Evolutionary conservation across 1,140 invertebrate species (phyloP).

Genomic region (Atopsyche davidsoni): DNA sequence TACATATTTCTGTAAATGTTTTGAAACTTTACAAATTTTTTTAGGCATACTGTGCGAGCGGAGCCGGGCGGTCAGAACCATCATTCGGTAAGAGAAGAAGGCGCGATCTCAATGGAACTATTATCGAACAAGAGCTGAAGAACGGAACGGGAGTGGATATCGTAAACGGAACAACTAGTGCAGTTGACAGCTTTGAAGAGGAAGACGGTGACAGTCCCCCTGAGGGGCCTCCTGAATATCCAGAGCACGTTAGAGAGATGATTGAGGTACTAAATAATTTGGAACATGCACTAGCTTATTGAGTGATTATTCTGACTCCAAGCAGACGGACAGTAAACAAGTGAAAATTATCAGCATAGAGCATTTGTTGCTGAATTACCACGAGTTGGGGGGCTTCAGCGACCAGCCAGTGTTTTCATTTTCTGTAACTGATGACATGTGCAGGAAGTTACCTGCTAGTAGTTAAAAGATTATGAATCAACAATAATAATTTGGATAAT

Average conservation of each 20-base stretch:
- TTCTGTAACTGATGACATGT: no score
- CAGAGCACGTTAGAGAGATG: conserved; percentile 78
- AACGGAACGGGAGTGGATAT: conserved; percentile 33
- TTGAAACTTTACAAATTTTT: no score
- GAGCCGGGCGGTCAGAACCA: conserved; percentile 68
- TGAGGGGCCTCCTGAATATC: conserved; percentile 51
- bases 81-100: conserved; percentile 68
- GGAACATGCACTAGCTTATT: no score
- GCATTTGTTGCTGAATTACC: background rate
- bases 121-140: conserved; percentile 31
- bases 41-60: conserved; percentile 69
- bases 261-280: conserved; percentile 63
- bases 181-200: conserved; percentile 32
- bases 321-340: no score
- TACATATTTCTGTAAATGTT: no score
- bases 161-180: conserved; percentile 33
- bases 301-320: no score
- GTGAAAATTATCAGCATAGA: background rate
- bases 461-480: background rate
- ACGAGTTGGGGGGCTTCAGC: no score
- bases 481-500: background rate
- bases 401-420: no score
- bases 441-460: no score
- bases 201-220: conserved; percentile 36
- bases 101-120: conserved; percentile 53